Evolutionary conservation across 2,113 vertebrate species (phyloP).

Genomic region (Cyprinodon variegatus): DNA sequence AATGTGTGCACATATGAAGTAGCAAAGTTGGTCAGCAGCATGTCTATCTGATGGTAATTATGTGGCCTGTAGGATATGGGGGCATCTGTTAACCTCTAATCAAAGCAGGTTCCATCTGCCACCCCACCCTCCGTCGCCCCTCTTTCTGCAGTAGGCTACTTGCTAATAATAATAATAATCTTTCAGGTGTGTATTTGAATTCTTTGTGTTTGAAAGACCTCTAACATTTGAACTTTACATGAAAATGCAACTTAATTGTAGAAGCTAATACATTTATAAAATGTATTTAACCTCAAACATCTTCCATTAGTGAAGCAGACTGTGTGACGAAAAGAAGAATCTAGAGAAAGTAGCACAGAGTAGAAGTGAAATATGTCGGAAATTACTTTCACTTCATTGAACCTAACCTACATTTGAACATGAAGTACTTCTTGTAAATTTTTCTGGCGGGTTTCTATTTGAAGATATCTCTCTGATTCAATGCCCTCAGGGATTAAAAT

Average conservation of each 20-base stretch:
- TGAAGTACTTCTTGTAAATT: conserved; percentile 19
- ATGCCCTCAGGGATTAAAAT: conserved; percentile 17
- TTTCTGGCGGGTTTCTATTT: conserved; percentile 10
- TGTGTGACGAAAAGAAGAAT: not conserved
- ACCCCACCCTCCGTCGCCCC: not conserved
- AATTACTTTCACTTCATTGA: conserved; percentile 36
- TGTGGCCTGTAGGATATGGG: conserved; percentile 55
- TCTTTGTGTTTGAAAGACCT: not conserved
- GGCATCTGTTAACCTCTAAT: conserved; percentile 76
- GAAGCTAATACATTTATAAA: not conserved
- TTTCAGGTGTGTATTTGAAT: not conserved
- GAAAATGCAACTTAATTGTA: not conserved
- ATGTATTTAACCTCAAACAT: not conserved
- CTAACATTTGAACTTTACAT: not conserved
- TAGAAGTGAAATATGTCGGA: conserved; percentile 13
- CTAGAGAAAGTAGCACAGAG: not conserved
- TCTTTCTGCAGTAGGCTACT: conserved; percentile 2
- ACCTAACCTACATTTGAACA: conserved; percentile 44
- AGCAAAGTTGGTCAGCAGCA: conserved; percentile 9
- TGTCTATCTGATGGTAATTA: conserved; percentile 53
- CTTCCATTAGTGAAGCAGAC: not conserved
- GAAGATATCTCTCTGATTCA: conserved; percentile 12
- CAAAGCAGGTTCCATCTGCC: conserved; percentile 74
- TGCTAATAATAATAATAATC: conserved; percentile 9
- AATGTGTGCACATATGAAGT: conserved; percentile 16